Percentiles rank a stretch among this genome's conserved stretches.
phyloP scores from a whole-genome alignment of 2,113 vertebrate genomes.

The Muscicapa adusta region DNA sequence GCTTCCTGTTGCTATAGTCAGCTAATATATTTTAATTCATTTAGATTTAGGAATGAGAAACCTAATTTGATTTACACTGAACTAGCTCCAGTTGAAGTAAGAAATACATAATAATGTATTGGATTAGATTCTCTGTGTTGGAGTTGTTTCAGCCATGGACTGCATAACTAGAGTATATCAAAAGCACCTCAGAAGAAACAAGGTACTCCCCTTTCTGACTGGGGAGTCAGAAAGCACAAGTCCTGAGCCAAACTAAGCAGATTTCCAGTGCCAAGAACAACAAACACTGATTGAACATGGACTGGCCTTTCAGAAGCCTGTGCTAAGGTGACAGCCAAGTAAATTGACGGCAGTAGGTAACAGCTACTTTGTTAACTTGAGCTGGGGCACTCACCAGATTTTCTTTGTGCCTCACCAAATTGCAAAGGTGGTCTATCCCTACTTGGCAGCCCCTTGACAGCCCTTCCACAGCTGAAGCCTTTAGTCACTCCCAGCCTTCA shows the following conservation, averaged over 20 bases:
- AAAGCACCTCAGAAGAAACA: not conserved
- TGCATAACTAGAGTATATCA: fast-evolving
- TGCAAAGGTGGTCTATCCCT: not conserved
- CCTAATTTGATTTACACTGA: not conserved
- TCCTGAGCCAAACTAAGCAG: not conserved
- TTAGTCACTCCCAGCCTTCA: not conserved
- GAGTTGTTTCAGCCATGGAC: not conserved
- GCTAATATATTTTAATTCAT: not conserved
- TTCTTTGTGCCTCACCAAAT: not conserved
- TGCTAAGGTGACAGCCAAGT: not conserved
- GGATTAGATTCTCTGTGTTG: not conserved
- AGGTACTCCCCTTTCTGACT: not conserved
- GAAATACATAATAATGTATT: not conserved
- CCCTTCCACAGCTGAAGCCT: not conserved
- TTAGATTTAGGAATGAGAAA: not conserved
- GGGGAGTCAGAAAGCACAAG: fast-evolving
- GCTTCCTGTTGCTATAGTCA: not conserved
- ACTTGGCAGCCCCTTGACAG: not conserved
- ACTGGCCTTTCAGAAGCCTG: not conserved
- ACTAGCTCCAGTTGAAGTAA: not conserved
- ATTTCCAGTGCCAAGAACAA: not conserved
- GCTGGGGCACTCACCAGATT: fast-evolving
- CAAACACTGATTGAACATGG: not conserved
- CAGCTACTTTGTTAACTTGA: not conserved
- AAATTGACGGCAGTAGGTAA: not conserved